Conservation (phyloP, 2,113 vertebrate species). For the Donacobius atricapilla region DNA sequence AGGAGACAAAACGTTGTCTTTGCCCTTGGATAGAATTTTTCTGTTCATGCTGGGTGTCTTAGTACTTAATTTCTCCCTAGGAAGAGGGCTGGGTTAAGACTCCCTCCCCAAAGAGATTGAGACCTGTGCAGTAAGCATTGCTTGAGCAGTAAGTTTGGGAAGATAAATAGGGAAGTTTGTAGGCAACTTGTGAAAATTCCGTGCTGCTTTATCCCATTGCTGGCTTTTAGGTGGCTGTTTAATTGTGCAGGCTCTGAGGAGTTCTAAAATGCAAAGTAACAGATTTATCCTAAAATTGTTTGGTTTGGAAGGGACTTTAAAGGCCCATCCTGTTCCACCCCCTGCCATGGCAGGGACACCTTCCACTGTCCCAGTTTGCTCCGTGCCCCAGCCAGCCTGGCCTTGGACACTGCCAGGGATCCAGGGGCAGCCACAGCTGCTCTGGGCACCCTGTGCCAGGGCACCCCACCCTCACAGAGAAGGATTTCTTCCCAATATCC, state of each 20-base stretch:
- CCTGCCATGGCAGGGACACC: not conserved
- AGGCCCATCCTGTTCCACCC: rapidly evolving
- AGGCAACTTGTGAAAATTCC: not conserved
- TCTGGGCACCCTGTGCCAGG: not conserved
- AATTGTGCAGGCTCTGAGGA: not conserved
- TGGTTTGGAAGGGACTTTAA: not conserved
- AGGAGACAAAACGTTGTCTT: not conserved
- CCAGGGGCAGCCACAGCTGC: not conserved
- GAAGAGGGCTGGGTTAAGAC: not conserved
- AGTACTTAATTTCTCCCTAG: not conserved
- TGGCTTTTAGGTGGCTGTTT: not conserved
- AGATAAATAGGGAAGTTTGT: not conserved
- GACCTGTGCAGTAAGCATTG: not conserved
- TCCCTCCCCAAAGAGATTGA: not conserved
- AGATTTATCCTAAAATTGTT: not conserved
- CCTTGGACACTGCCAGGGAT: not conserved
- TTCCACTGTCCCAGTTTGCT: rapidly evolving
- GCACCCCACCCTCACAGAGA: rapidly evolving
- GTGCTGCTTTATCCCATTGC: not conserved
- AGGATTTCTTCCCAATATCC: not conserved
- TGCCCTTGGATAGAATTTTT: not conserved
- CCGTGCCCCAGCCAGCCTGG: rapidly evolving
- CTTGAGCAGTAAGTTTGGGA: not conserved
- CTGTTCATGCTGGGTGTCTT: not conserved
- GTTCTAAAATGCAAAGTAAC: not conserved